Conservation (phyloP, 2,888 invertebrate genomes). For the Aleiodes leptofemur region DNA sequence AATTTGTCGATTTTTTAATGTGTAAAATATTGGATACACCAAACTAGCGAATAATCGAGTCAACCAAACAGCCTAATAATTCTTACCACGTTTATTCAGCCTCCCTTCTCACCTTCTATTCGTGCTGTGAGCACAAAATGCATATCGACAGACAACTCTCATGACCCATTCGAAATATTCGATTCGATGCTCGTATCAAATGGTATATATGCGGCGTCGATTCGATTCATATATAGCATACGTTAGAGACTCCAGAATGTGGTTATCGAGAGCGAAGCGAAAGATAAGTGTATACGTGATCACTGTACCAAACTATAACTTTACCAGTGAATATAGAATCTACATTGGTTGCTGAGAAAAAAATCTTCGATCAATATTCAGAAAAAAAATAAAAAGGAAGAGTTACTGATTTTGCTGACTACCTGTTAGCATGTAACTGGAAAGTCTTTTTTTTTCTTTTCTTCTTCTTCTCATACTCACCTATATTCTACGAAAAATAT, state of each 20-base stretch:
- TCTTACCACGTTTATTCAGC: slow-evolving; percentile 53
- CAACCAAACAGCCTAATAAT: slow-evolving; percentile 51
- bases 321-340: slow-evolving; percentile 17
- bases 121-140: slow-evolving; percentile 23
- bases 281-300: slow-evolving; percentile 57
- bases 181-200: slow-evolving; percentile 57
- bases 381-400: neutral
- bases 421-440: slow-evolving; percentile 22
- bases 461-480: slow-evolving; percentile 7
- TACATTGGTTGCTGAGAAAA: neutral
- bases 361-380: slow-evolving; percentile 20
- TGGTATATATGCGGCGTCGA: slow-evolving; percentile 16
- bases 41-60: slow-evolving; percentile 44
- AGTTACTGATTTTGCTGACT: neutral
- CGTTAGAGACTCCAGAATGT: slow-evolving; percentile 50
- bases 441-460: neutral
- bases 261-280: slow-evolving; percentile 56
- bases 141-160: slow-evolving; percentile 28
- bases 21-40: neutral
- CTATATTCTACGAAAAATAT: slow-evolving; percentile 20
- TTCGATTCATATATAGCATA: slow-evolving; percentile 54
- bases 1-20: slow-evolving; percentile 3
- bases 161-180: slow-evolving; percentile 51
- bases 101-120: slow-evolving; percentile 22
- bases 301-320: slow-evolving; percentile 50